Conservation (phyloP, 2,888 invertebrate genomes). For the Noctua janthina region DNA sequence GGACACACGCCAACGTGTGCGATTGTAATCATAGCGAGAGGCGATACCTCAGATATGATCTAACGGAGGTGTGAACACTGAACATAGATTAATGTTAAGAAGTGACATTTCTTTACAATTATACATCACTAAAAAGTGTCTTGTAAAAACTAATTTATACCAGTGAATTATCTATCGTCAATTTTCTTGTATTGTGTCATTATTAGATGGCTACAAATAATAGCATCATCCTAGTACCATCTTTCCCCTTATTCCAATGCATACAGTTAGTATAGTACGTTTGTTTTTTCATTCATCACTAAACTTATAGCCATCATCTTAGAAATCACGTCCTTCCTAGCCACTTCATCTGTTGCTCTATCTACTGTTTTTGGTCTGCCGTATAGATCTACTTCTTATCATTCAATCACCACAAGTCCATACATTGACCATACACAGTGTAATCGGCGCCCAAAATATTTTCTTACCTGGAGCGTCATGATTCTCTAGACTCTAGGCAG, state of each 20-base stretch:
- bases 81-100: conserved; percentile 6
- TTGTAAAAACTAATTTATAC: neutral
- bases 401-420: neutral
- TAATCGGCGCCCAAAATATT: neutral
- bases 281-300: neutral
- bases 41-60: conserved; percentile 42
- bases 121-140: neutral
- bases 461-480: neutral
- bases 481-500: too few species aligned
- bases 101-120: neutral
- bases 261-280: neutral
- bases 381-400: neutral
- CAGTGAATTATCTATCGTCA: neutral
- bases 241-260: too few species aligned
- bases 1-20: conserved; percentile 34
- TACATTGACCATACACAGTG: neutral
- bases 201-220: neutral
- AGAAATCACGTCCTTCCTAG: neutral
- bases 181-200: neutral
- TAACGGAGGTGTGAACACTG: conserved; percentile 29
- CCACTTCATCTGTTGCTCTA: neutral
- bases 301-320: neutral
- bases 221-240: neutral
- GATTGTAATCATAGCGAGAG: conserved; percentile 46
- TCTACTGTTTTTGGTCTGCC: neutral